phyloP scores from a whole-genome alignment of 1,140 invertebrate genomes.

The Brachionus rubens region DNA sequence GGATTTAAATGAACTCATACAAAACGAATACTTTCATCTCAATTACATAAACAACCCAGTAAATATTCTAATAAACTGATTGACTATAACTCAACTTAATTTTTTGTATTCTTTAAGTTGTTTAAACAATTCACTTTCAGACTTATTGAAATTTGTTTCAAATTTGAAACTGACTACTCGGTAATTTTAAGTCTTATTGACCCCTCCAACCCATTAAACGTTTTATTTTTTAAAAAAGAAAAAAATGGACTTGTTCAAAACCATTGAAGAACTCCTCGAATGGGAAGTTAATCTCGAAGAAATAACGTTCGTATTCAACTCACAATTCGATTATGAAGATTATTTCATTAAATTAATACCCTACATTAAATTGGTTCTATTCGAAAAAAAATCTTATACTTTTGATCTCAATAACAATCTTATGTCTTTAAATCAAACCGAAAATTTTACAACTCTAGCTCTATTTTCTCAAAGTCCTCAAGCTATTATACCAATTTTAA shows the following conservation, averaged over 20 bases:
- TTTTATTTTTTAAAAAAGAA: neutral
- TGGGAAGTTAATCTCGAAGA: slow-evolving; percentile 2
- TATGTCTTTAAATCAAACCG: neutral
- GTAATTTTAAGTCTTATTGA: too few relatives aligned
- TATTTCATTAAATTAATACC: slow-evolving; percentile 20
- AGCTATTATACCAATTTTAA: neutral
- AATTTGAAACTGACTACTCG: neutral
- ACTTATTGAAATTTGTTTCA: slow-evolving; percentile 2
- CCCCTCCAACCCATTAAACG: too few relatives aligned
- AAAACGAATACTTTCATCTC: slow-evolving; percentile 23
- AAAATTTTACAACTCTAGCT: neutral
- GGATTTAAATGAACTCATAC: neutral
- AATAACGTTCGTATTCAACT: neutral
- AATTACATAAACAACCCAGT: slow-evolving; percentile 18
- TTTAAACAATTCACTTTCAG: neutral
- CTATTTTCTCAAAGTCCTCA: neutral
- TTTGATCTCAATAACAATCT: neutral
- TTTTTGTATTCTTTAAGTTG: neutral
- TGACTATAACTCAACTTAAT: too few relatives aligned
- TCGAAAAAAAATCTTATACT: neutral
- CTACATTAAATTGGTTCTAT: neutral
- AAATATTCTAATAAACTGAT: too few relatives aligned
- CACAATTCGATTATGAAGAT: slow-evolving; percentile 1
- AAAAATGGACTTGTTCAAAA: slow-evolving; percentile 27
- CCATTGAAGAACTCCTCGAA: neutral